Conservation (phyloP, 1,140 invertebrate genomes). For the Hyles vespertilio region DNA sequence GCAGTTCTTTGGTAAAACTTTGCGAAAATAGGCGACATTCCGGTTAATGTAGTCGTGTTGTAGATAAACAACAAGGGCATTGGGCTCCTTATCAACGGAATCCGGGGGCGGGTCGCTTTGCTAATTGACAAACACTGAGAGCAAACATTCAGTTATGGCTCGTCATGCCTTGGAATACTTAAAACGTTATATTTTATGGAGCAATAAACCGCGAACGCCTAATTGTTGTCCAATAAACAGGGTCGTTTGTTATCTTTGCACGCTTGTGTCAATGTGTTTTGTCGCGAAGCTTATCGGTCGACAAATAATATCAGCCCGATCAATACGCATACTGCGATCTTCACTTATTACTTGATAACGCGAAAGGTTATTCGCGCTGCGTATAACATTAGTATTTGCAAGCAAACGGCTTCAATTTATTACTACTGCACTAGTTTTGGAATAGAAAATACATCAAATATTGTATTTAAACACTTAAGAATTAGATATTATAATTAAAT, state of each 20-base stretch:
- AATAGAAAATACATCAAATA: too few species aligned
- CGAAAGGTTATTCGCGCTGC: too few species aligned
- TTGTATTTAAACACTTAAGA: too few species aligned
- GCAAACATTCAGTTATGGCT: conserved; percentile 7
- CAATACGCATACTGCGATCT: conserved; percentile 11
- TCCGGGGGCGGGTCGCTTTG: conserved; percentile 15
- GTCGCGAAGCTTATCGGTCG: conserved; percentile 23
- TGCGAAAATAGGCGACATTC: conserved; percentile 18
- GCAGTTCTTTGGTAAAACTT: conserved; percentile 17
- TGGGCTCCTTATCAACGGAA: conserved; percentile 19
- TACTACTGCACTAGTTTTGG: too few species aligned
- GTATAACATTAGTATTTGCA: too few species aligned
- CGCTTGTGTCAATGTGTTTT: conserved; percentile 3
- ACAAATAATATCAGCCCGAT: conserved; percentile 25
- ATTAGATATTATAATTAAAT: too few species aligned
- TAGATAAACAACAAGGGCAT: conserved; percentile 26
- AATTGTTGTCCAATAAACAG: too few species aligned
- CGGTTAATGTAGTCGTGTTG: conserved; percentile 23
- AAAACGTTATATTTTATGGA: background rate
- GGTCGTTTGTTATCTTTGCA: too few species aligned
- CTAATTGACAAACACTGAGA: conserved; percentile 25
- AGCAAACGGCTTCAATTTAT: too few species aligned
- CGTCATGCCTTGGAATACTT: conserved; percentile 10
- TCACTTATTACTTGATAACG: conserved; percentile 3
- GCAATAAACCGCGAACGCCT: too few species aligned